A percentile compares a stretch with the other conserved stretches of the same genome.
Evolutionary conservation across 2,888 invertebrate species (phyloP).

Genomic region (Masnerella sp.): DNA sequence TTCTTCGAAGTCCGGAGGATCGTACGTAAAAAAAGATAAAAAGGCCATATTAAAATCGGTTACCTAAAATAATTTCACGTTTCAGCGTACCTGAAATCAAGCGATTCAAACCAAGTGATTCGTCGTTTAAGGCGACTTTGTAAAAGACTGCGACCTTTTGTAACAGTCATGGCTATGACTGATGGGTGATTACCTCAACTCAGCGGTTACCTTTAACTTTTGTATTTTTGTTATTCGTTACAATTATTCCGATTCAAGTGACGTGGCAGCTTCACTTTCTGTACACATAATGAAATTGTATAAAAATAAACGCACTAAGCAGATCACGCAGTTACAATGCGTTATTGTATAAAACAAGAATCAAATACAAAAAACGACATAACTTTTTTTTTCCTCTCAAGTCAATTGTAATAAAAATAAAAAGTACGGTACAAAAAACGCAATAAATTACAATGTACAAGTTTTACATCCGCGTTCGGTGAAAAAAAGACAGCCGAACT

Average conservation of each 20-base stretch:
- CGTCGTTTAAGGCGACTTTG: constrained; percentile 8
- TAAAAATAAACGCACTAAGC: constrained; percentile 13
- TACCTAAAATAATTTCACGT: constrained; percentile 14
- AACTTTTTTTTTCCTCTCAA: constrained; percentile 3
- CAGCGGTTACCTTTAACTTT: constrained; percentile 12
- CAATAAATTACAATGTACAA: constrained; percentile 32
- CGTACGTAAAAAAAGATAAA: constrained; percentile 13
- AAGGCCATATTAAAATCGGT: neutral
- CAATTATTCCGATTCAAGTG: constrained; percentile 23
- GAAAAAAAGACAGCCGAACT: neutral
- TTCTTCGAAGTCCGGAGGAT: neutral
- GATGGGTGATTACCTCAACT: neutral
- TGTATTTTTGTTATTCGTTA: constrained; percentile 40
- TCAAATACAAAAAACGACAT: constrained; percentile 7
- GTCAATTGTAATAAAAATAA: constrained; percentile 22
- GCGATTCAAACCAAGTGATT: constrained; percentile 25
- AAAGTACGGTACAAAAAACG: neutral
- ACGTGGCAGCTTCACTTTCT: constrained; percentile 31
- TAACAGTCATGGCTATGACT: constrained; percentile 4
- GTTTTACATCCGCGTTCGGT: constrained; percentile 1
- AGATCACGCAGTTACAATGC: constrained; percentile 20
- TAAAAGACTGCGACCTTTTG: constrained; percentile 42
- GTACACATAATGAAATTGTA: constrained; percentile 24
- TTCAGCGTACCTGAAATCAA: constrained; percentile 38
- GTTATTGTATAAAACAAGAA: no score